Evolutionary conservation across 2,888 invertebrate species (phyloP).

Genomic region (Drosophila macrospina): DNA sequence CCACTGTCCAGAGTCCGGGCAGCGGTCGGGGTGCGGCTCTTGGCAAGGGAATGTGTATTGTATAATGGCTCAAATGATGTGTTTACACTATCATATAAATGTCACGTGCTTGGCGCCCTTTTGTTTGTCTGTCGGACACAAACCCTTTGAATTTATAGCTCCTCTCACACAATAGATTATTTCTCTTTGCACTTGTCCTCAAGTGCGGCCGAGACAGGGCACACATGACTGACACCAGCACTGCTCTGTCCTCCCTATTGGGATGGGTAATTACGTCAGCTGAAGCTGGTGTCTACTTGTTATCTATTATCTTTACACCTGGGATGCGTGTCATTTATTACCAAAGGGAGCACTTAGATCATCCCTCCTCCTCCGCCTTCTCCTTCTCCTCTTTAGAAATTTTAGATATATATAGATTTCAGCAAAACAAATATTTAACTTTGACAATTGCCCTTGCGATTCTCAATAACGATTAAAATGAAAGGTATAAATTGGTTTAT

Average conservation of each 20-base stretch:
- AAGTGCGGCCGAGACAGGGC: conserved; percentile 28
- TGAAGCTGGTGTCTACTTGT: conserved; percentile 56
- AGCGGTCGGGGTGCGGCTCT: conserved; percentile 9
- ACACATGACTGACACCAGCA: conserved; percentile 10
- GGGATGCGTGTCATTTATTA: conserved; percentile 55
- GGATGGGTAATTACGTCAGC: conserved; percentile 68
- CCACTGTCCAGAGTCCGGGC: conserved; percentile 1
- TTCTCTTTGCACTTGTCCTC: conserved; percentile 54
- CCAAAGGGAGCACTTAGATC: conserved; percentile 21
- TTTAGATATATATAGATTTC: conserved; percentile 11
- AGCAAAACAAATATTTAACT: conserved; percentile 37
- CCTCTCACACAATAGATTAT: conserved; percentile 62
- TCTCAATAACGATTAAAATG: background rate
- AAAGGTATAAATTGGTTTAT: no score
- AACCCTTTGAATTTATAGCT: conserved; percentile 63
- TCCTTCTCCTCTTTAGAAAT: conserved; percentile 4
- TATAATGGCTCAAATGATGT: conserved; percentile 81
- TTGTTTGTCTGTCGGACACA: conserved; percentile 69
- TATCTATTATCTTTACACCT: conserved; percentile 68
- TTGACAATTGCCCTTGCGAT: conserved; percentile 21
- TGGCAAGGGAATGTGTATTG: conserved; percentile 51
- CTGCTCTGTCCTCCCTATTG: background rate
- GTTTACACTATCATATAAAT: conserved; percentile 82
- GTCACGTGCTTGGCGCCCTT: conserved; percentile 76
- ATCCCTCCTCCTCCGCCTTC: background rate